Evolutionary conservation across 2,888 invertebrate species (phyloP).

Genomic region (Hydropsyche betteni): DNA sequence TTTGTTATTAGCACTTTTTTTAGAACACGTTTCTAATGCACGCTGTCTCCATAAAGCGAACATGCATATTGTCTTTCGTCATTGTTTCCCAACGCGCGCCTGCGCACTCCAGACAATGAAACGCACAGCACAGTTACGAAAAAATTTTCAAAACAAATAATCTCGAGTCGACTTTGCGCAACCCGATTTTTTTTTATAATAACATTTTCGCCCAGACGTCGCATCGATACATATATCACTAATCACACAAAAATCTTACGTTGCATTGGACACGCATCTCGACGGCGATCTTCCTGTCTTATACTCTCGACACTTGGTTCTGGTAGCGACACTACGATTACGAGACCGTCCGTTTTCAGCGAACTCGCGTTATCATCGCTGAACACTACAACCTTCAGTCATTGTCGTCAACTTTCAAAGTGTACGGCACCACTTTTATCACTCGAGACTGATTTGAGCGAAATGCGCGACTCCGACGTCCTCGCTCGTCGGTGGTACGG

Average conservation of each 20-base stretch:
- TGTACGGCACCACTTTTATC: neutral
- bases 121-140: conserved; percentile 17
- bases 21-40: neutral
- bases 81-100: conserved; percentile 29
- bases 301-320: neutral
- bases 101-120: conserved; percentile 24
- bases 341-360: neutral
- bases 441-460: no score
- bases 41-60: neutral
- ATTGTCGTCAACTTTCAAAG: neutral
- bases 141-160: conserved; percentile 33
- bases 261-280: conserved; percentile 8
- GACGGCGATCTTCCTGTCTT: conserved; percentile 5
- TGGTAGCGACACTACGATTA: neutral
- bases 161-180: conserved; percentile 12
- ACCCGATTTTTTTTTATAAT: neutral
- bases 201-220: neutral
- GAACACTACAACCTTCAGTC: neutral
- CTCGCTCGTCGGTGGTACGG: conserved; percentile 33
- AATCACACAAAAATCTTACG: conserved; percentile 20
- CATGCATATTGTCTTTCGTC: conserved; percentile 18
- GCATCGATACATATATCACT: neutral
- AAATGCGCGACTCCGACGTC: conserved; percentile 19
- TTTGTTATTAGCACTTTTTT: no score
- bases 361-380: neutral